Evolutionary conservation across 2,888 invertebrate species (phyloP).

Genomic region (Brachypalpus laphriformis): DNA sequence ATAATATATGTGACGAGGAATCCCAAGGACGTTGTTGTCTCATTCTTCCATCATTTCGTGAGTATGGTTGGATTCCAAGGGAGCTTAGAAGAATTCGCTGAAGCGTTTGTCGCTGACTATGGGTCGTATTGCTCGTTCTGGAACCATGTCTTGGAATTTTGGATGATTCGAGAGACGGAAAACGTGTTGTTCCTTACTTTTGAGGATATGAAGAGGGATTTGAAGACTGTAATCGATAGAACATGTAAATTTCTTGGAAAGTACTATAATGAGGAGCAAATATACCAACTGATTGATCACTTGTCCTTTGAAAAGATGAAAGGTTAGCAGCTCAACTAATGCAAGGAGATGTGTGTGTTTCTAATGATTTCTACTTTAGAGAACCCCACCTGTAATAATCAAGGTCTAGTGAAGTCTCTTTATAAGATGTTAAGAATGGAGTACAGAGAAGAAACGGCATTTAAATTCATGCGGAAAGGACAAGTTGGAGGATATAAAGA

Average conservation of each 20-base stretch:
- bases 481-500: conserved; percentile 26
- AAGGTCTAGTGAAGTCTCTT: background rate
- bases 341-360: background rate
- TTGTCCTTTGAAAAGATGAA: conserved; percentile 47
- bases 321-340: background rate
- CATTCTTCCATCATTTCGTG: conserved; percentile 15
- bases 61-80: background rate
- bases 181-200: conserved; percentile 29
- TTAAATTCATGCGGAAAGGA: conserved; percentile 38
- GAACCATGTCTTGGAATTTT: conserved; percentile 46
- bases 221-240: background rate
- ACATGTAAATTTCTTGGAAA: conserved; percentile 11
- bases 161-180: conserved; percentile 10
- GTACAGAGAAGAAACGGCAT: conserved; percentile 5
- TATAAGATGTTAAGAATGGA: background rate
- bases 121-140: conserved; percentile 55
- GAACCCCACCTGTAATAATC: conserved; percentile 28
- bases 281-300: background rate
- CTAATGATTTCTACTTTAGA: background rate
- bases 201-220: conserved; percentile 37
- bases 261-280: background rate
- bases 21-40: conserved; percentile 31
- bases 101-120: conserved; percentile 45
- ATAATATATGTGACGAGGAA: conserved; percentile 25
- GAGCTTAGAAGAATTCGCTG: conserved; percentile 78